Evolutionary conservation across 1,140 invertebrate genomes (phyloP).

Genomic region (Lanistes nyassanus): DNA sequence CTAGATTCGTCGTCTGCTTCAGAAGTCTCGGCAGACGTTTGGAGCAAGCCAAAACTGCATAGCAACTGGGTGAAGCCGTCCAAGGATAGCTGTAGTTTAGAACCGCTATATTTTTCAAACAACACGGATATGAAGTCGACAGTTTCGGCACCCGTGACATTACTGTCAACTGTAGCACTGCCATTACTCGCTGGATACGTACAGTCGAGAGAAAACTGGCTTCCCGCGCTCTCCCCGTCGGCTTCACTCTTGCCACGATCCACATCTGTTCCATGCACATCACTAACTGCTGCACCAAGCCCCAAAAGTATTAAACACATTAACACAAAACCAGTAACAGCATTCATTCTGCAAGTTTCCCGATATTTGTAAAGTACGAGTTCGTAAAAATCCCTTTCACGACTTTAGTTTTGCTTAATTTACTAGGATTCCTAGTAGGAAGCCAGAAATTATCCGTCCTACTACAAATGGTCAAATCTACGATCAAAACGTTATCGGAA

Average conservation of each 20-base stretch:
- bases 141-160: conserved; percentile 1
- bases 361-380: too few species aligned
- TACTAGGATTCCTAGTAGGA: too few species aligned
- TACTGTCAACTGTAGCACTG: not conserved
- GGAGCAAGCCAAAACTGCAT: conserved; percentile 11
- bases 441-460: not conserved
- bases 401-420: too few species aligned
- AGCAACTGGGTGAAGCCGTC: conserved; percentile 19
- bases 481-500: not conserved
- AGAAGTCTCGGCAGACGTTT: not conserved
- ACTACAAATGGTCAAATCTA: not conserved
- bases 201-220: not conserved
- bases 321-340: too few species aligned
- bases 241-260: not conserved
- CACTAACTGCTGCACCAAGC: not conserved
- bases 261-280: too few species aligned
- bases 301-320: not conserved
- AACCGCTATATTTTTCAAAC: conserved; percentile 14
- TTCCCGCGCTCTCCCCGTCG: not conserved
- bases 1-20: conserved; percentile 13
- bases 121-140: conserved; percentile 5
- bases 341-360: too few species aligned
- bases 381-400: too few species aligned
- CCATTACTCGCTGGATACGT: not conserved
- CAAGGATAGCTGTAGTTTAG: not conserved